These are phyloP conservation scores for Sebastes trivittatus DNA, from an alignment of 2,797 vertebrate species.

Conservation along the genomic window DNA sequence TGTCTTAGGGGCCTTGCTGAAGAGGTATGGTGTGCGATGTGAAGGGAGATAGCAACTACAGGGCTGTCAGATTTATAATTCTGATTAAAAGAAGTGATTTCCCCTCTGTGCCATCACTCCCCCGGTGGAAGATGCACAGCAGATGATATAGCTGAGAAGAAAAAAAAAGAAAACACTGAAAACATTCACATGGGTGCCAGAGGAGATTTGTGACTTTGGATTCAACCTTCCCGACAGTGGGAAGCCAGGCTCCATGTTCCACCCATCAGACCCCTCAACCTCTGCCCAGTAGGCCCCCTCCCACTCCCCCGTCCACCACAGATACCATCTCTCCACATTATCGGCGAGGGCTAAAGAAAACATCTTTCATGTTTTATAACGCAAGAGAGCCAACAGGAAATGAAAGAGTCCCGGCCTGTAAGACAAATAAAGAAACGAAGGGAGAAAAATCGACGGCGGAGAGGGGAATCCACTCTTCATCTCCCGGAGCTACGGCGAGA, in stretches of 20 bases:
- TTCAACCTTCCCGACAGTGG: slow-evolving; percentile 19
- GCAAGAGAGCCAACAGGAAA: slow-evolving; percentile 53
- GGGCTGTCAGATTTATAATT: slow-evolving; percentile 61
- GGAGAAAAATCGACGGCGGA: slow-evolving; percentile 36
- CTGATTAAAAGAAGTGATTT: slow-evolving; percentile 62
- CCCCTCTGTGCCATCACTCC: slow-evolving; percentile 19
- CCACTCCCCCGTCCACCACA: not conserved
- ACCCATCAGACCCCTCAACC: not conserved
- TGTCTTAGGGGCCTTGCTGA: slow-evolving; percentile 17
- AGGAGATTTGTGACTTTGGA: slow-evolving; percentile 47
- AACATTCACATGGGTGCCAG: not conserved
- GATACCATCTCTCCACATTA: slow-evolving; percentile 54
- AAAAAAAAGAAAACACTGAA: not conserved
- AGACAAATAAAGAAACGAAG: slow-evolving; percentile 59
- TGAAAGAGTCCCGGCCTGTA: slow-evolving; percentile 48
- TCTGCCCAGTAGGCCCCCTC: not conserved
- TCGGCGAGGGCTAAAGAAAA: slow-evolving; percentile 35
- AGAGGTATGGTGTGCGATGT: slow-evolving; percentile 36
- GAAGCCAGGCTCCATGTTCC: not conserved
- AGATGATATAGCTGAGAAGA: slow-evolving; percentile 14
- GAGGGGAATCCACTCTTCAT: slow-evolving; percentile 43
- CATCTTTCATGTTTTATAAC: slow-evolving; percentile 66
- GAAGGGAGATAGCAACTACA: slow-evolving; percentile 34
- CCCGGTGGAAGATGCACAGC: slow-evolving; percentile 24
- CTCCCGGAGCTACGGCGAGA: slow-evolving; percentile 28